Evolutionary conservation across 1,140 invertebrate species (phyloP).

Genomic region (Antheraea mylitta): DNA sequence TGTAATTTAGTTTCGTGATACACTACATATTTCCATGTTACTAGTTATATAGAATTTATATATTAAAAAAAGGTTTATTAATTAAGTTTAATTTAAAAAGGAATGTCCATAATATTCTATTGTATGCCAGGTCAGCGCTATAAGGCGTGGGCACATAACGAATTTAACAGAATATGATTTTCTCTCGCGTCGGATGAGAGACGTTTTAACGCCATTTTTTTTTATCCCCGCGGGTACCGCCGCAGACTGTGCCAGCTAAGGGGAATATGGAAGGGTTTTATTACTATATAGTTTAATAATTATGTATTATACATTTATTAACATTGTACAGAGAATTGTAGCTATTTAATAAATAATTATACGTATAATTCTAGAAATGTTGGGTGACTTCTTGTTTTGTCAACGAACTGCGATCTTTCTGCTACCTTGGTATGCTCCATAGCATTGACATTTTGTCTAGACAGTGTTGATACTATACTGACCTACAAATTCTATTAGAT

Average conservation of each 20-base stretch:
- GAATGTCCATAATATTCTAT: conserved; percentile 35
- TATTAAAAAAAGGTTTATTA: no score
- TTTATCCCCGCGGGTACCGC: conserved; percentile 42
- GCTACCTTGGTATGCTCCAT: no score
- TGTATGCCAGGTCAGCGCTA: conserved; percentile 67
- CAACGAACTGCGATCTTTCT: no score
- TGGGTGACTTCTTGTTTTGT: no score
- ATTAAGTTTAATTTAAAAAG: neutral
- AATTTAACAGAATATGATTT: conserved; percentile 78
- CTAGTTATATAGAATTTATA: no score
- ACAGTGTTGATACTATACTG: no score
- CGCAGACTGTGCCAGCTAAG: conserved; percentile 49
- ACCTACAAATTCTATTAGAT: no score
- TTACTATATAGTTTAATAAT: neutral
- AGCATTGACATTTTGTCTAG: no score
- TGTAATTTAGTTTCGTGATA: no score
- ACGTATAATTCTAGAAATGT: no score
- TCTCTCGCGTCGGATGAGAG: conserved; percentile 55
- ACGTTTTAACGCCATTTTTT: conserved; percentile 69
- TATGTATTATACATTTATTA: neutral
- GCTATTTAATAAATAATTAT: no score
- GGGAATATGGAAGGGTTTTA: conserved; percentile 25
- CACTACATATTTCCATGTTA: no score
- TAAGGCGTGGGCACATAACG: conserved; percentile 71
- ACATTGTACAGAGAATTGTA: neutral